phyloP scores from a whole-genome alignment of 2,113 vertebrate species.

The Coturnix japonica region DNA sequence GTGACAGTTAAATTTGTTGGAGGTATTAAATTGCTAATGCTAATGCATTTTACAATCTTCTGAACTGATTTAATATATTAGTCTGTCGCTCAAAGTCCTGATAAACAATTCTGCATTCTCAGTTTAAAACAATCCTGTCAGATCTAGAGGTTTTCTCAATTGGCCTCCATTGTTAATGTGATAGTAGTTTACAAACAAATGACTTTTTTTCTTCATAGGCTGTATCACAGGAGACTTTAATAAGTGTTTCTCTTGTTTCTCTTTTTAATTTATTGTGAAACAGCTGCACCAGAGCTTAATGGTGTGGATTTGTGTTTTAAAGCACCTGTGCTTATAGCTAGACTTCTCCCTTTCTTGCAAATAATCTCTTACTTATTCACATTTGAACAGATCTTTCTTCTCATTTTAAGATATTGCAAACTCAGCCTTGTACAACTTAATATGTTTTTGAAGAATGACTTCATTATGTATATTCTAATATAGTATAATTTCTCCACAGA shows the following conservation, averaged over 20 bases:
- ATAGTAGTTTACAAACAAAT: slow-evolving; percentile 79
- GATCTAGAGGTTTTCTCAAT: slow-evolving; percentile 68
- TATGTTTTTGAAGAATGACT: slow-evolving; percentile 48
- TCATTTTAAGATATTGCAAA: slow-evolving; percentile 46
- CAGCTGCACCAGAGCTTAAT: slow-evolving; percentile 24
- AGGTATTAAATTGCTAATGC: slow-evolving; percentile 84
- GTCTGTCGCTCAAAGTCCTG: slow-evolving; percentile 82
- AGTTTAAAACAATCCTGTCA: slow-evolving; percentile 77
- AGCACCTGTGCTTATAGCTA: slow-evolving; percentile 61
- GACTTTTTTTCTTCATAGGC: slow-evolving; percentile 37
- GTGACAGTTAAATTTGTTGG: slow-evolving; percentile 84
- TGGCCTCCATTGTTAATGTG: slow-evolving; percentile 69
- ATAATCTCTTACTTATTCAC: slow-evolving; percentile 33
- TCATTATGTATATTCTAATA: slow-evolving; percentile 39
- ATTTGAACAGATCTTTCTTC: slow-evolving; percentile 39
- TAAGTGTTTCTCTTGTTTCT: slow-evolving; percentile 57
- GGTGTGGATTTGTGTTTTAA: slow-evolving; percentile 19
- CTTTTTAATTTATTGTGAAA: slow-evolving; percentile 64
- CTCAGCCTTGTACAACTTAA: slow-evolving; percentile 45
- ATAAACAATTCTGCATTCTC: slow-evolving; percentile 79
- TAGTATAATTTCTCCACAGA: slow-evolving; percentile 2
- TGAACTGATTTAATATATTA: slow-evolving; percentile 85
- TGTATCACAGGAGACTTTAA: slow-evolving; percentile 58
- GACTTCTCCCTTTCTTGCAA: slow-evolving; percentile 42
- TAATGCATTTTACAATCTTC: slow-evolving; percentile 83